Evolutionary conservation across 64 coral and sea anemone genomes (phyloP), one percentile per base, ranked within the genome.

Genomic region (Dendrophyllia cribrosa): DNA sequence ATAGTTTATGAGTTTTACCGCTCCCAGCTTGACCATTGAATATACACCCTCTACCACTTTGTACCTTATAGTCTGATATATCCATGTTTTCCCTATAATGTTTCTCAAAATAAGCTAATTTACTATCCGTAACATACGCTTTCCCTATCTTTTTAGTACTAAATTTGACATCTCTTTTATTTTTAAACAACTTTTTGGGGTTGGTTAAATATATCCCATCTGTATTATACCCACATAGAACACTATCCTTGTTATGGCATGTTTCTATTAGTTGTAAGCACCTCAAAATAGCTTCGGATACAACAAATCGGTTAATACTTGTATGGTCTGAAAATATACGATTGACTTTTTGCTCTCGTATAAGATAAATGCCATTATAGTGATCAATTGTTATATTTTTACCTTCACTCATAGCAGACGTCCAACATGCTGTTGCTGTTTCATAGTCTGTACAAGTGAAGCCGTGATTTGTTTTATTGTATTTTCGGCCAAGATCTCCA

Each of bases 341-440:
- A 0, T 77, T 22, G 0, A 70, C 10, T 22, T 70, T 16, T 83
- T 73, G 24, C 63, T 92, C 70, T 7, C 58, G 59, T 0, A 77
- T 76, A 0, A 92, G 5, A 72, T 49, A 76, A 1, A 91, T 24
- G 0, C 43, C 66, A 46, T 83, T 45, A 56, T 72, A 21, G 0
- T 53, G 1, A 16, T 74, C 66, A 0, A 92, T 17, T 50, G 90
- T 76, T 2, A 91, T 9, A 15, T 82, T 91, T 63, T 34, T 91
- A 3, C 49, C 15, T 34, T 92, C 58, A 2, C 10, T 9, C 16
- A 77, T 15, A 1, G 53, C 8, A 21, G 56, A 24, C 0, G 90
- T 92, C 90, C 80, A 86, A 66, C 90, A 77, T 44, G 25, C 49
- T 25, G 75, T 75, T 2, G 70, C 90, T 1, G 90, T 92, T 0